A percentile compares a stretch with the other conserved stretches of the same genome.
phyloP scores from a whole-genome alignment of 1,140 invertebrate species.

The Dolichoris vasculosae region DNA sequence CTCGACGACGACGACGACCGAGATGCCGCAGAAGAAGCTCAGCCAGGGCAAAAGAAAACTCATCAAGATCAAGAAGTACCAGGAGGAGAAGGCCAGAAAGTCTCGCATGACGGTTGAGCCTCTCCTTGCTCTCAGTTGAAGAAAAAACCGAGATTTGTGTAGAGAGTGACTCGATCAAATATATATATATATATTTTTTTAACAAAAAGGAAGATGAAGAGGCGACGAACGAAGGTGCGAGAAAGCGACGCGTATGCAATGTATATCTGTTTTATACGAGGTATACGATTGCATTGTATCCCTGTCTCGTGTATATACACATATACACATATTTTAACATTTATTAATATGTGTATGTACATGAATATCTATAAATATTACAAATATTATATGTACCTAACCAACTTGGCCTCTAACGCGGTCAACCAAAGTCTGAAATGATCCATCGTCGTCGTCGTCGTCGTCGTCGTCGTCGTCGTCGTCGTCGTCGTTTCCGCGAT shows the following conservation, averaged over 20 bases:
- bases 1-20: slow-evolving; percentile 58
- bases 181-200: slow-evolving; percentile 13
- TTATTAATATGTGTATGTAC: neutral
- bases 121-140: slow-evolving; percentile 81
- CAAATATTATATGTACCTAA: neutral
- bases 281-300: neutral
- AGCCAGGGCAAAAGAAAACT: slow-evolving; percentile 81
- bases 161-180: slow-evolving; percentile 2
- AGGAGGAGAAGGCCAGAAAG: slow-evolving; percentile 75
- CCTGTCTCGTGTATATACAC: neutral
- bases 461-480: neutral
- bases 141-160: neutral
- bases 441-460: neutral
- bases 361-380: neutral
- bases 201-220: neutral
- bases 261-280: neutral
- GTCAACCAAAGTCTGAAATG: slow-evolving; percentile 15
- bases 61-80: slow-evolving; percentile 78
- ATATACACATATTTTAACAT: no score
- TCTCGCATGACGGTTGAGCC: slow-evolving; percentile 77
- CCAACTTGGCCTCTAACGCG: neutral
- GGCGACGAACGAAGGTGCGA: neutral
- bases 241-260: neutral
- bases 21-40: slow-evolving; percentile 74
- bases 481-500: neutral